Conservation (phyloP, 2,113 vertebrate genomes). For the Epinephelus lanceolatus region DNA sequence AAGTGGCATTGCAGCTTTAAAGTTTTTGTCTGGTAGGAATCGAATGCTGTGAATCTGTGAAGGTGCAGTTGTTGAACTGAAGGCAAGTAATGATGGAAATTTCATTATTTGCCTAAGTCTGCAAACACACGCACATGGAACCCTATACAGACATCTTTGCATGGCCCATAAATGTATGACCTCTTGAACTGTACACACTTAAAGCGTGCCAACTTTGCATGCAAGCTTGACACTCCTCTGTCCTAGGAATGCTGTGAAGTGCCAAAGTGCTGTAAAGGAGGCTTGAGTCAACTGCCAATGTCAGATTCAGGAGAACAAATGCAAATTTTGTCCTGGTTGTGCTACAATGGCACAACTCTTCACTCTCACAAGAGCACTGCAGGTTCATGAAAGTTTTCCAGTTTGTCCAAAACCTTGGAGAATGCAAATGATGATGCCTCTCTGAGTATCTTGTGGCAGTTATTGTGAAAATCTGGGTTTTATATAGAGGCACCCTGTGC, state of each 20-base stretch:
- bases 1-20: not conserved
- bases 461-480: not conserved
- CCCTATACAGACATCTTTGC: not conserved
- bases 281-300: not conserved
- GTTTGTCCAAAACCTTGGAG: not conserved
- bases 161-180: not conserved
- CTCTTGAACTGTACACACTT: not conserved
- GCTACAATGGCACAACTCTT: not conserved
- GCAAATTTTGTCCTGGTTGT: not conserved
- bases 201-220: not conserved
- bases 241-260: not conserved
- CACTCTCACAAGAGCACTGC: not conserved
- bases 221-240: constrained; percentile 1
- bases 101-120: not conserved
- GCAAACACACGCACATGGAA: not conserved
- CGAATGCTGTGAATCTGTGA: not conserved
- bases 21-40: not conserved
- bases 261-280: not conserved
- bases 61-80: not conserved
- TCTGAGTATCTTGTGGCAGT: not conserved
- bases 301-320: constrained; percentile 6
- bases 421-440: not conserved
- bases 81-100: not conserved
- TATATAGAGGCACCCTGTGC: not conserved
- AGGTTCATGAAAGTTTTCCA: not conserved